Percentiles rank a stretch among this genome's conserved stretches.
Evolutionary conservation across 92 coral and sea anemone species (phyloP).

Genomic region (Palythoa grandis): DNA sequence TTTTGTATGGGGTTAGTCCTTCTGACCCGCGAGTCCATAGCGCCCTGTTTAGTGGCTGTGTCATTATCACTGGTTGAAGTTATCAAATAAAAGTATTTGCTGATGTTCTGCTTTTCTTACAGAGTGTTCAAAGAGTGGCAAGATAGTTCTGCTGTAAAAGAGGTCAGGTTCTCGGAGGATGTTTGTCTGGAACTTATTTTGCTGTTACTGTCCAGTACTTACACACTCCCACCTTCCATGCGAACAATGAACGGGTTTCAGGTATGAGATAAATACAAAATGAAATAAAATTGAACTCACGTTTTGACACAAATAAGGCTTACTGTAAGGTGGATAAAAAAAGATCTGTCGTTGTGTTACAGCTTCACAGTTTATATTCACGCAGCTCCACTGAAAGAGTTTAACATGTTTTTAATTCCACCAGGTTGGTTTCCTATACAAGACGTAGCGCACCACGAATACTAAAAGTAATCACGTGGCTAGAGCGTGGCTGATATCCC

Average conservation of each 20-base stretch:
- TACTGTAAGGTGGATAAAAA: neutral
- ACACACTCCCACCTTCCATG: constrained; percentile 25
- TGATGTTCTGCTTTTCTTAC: neutral
- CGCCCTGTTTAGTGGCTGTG: too few species aligned
- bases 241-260: constrained; percentile 39
- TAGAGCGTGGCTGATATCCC: neutral
- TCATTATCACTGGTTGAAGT: too few species aligned
- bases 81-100: neutral
- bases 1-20: too few species aligned
- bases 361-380: neutral
- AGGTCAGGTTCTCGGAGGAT: constrained; percentile 18
- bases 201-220: constrained; percentile 22
- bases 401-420: neutral
- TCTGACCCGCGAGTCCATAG: too few species aligned
- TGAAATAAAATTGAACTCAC: neutral
- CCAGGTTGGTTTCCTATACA: constrained; percentile 40
- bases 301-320: neutral
- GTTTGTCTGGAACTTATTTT: constrained; percentile 27
- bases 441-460: constrained; percentile 24
- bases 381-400: neutral
- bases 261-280: neutral
- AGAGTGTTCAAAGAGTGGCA: constrained; percentile 29
- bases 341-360: neutral
- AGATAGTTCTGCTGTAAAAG: constrained; percentile 10
- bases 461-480: neutral